Percentiles rank a stretch among this genome's conserved stretches.
Evolutionary conservation across 2,888 invertebrate genomes (phyloP).

Genomic region (Drosophila nr. medialis): DNA sequence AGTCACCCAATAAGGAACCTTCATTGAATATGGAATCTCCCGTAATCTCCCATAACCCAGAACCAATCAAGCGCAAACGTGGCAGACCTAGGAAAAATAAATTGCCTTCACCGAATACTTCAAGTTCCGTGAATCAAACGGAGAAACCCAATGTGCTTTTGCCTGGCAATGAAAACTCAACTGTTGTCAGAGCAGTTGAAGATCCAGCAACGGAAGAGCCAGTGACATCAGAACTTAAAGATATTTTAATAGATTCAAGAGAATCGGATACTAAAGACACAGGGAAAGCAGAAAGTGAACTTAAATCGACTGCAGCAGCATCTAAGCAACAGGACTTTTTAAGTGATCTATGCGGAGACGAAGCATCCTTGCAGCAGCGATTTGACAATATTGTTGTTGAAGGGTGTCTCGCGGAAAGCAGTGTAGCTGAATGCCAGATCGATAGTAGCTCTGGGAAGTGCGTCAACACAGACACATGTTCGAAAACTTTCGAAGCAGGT

Average conservation of each 20-base stretch:
- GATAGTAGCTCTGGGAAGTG: not conserved
- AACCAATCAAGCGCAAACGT: conserved; percentile 19
- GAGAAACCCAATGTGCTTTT: not conserved
- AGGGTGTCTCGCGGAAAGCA: not conserved
- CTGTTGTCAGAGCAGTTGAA: not conserved
- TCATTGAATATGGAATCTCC: not conserved
- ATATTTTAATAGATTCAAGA: not conserved
- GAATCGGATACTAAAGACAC: not conserved
- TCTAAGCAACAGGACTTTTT: not conserved
- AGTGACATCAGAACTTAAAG: not conserved
- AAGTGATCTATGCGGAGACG: not conserved
- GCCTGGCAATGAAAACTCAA: conserved; percentile 1
- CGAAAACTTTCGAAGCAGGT: not conserved
- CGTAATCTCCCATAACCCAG: not conserved
- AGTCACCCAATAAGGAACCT: not conserved
- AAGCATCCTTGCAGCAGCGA: not conserved
- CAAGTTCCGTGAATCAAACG: not conserved
- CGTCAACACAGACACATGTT: not conserved
- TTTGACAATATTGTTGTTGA: not conserved
- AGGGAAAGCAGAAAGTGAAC: not conserved
- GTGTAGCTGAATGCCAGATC: not conserved
- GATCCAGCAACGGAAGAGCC: not conserved
- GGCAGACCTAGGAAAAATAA: conserved; percentile 26
- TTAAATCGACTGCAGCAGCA: not conserved
- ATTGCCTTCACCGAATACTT: not conserved